Evolutionary conservation across 2,888 invertebrate species (phyloP), one percentile per base, ranked within the genome.

Genomic region (Thalpophila matura): DNA sequence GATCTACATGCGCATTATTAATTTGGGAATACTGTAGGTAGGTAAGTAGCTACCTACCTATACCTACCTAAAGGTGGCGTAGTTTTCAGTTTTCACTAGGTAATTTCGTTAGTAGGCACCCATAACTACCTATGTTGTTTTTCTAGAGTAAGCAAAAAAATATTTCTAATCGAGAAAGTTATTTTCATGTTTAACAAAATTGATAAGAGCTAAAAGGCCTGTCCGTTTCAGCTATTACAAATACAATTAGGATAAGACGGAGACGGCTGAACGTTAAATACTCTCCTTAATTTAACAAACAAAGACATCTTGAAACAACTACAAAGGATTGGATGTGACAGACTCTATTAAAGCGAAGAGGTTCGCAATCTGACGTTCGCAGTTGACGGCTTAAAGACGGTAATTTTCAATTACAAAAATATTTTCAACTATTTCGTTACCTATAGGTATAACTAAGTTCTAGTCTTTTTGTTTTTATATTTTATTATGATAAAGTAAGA

Each of bases 311-410:
- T 38, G 42, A 66, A 53, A 53, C 29, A 57, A 43, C 55, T 54
- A 46, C 61, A 75, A 76, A 59, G 67, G 50, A 38, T 63, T 76
- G 63, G 29, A 27, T 35, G 35, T 63, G 63, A 74, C 77, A 61
- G 59, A 22, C 4, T 14, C 54, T 55, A 60, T 68, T 72, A 60
- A n/a, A 43, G 33, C 31, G 24, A 10, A 55, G 27, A 55, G 20
- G 37, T 45, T 54, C 45, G 45, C 12, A n/a, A n/a, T n/a, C n/a
- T n/a, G 20, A 29, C 38, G 18, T 29, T 33, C n/a, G 7, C n/a
- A 24, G 16, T 16, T 16, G 22, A 31, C 35, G 22, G 33, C 62
- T 47, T 16, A 20, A 68, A 20, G 69, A 27, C 51, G 53, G 42
- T 26, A 4, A 33, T 60, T 43, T 47, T 35, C 14, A 2, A 16